Conservation (phyloP, 2,888 invertebrate species). For the Phaedon cochleariae region DNA sequence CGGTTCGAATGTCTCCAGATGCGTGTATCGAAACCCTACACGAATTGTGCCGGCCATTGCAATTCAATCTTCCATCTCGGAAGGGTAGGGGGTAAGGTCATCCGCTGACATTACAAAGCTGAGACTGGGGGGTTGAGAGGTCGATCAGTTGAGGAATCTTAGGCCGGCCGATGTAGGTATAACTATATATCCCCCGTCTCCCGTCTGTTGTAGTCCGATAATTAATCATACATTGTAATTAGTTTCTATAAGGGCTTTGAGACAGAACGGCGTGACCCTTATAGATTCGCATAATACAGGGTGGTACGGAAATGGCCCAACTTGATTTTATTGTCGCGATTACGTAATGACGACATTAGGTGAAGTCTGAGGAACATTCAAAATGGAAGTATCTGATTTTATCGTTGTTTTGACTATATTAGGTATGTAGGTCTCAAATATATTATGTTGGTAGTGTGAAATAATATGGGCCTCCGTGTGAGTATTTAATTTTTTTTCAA, state of each 20-base stretch:
- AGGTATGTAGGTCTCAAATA: too few species aligned
- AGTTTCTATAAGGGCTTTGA: slow-evolving; percentile 56
- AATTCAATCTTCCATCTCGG: slow-evolving; percentile 1
- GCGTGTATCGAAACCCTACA: background rate
- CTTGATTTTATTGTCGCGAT: too few species aligned
- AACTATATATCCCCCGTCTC: too few species aligned
- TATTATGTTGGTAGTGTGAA: too few species aligned
- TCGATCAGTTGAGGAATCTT: slow-evolving; percentile 60
- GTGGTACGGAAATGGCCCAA: background rate
- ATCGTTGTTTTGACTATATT: too few species aligned
- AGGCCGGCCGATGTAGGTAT: slow-evolving; percentile 52
- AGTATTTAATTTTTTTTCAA: too few species aligned
- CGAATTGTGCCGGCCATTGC: slow-evolving; percentile 2
- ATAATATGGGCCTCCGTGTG: too few species aligned
- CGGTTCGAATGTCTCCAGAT: too few species aligned
- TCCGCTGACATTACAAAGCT: slow-evolving; percentile 61
- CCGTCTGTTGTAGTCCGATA: slow-evolving; percentile 60
- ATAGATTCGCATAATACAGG: background rate
- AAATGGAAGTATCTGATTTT: too few species aligned
- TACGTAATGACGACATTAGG: too few species aligned
- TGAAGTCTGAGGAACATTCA: too few species aligned
- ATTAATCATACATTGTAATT: slow-evolving; percentile 65
- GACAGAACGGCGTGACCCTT: slow-evolving; percentile 29
- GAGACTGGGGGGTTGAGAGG: slow-evolving; percentile 62
- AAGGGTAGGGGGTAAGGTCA: slow-evolving; percentile 19